A percentile compares a stretch with the other conserved stretches of the same genome.
These are phyloP conservation scores for human DNA, from an alignment of 2,113 vertebrate species.

Conservation along the genomic window DNA sequence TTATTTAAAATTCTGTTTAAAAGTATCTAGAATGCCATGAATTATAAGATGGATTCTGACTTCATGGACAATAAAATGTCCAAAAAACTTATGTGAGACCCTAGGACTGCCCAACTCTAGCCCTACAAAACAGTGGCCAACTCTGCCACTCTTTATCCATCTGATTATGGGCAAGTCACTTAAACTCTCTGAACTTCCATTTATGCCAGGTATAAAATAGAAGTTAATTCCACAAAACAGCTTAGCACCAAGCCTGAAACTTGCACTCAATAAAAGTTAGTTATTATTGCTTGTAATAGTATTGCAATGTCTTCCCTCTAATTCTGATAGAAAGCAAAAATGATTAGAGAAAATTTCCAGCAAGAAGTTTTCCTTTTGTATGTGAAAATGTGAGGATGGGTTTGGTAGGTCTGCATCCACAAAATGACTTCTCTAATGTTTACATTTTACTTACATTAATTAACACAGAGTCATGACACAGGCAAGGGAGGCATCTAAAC, in stretches of 20 bases:
- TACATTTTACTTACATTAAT: conserved; percentile 7
- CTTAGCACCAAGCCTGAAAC: not conserved
- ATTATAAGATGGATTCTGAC: not conserved
- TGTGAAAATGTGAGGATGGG: not conserved
- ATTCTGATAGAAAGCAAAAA: conserved; percentile 1
- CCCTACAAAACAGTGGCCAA: not conserved
- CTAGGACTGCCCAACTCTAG: not conserved
- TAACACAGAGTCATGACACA: not conserved
- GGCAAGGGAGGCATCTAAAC: not conserved
- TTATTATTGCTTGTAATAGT: not conserved
- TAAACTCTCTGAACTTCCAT: conserved; percentile 10
- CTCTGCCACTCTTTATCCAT: not conserved
- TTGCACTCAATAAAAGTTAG: not conserved
- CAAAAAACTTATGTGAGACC: not conserved
- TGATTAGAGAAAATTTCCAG: not conserved
- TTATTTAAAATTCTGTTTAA: conserved; percentile 44
- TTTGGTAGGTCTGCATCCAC: not conserved
- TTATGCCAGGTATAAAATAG: not conserved
- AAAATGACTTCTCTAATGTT: not conserved
- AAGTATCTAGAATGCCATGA: not conserved
- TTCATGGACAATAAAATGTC: not conserved
- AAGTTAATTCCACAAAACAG: not conserved
- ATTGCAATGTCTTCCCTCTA: not conserved
- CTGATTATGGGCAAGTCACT: not conserved
- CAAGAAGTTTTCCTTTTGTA: not conserved